These are phyloP conservation scores for Macaca nemestrina DNA, from an alignment of 2,113 vertebrate species.

Conservation along the genomic window DNA sequence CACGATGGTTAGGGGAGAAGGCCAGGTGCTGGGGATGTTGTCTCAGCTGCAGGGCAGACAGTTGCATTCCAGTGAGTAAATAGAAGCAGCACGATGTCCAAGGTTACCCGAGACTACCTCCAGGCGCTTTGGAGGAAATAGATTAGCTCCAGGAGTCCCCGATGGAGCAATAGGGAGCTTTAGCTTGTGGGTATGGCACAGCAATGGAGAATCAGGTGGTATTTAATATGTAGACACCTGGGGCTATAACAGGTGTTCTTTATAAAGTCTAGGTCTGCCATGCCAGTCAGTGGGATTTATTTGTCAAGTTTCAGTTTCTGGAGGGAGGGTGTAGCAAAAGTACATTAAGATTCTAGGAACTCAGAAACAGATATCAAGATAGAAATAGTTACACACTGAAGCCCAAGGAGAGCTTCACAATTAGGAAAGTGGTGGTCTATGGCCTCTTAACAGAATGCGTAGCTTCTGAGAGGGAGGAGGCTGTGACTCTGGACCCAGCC, in stretches of 20 bases:
- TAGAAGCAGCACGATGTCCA: background rate
- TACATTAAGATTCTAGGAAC: background rate
- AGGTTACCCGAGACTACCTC: background rate
- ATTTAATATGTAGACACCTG: background rate
- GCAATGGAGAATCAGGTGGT: background rate
- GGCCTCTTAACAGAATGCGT: background rate
- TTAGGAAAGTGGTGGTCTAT: rapidly evolving
- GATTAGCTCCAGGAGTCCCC: background rate
- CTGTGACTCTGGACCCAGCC: rapidly evolving
- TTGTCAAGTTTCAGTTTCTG: background rate
- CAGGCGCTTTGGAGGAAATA: background rate
- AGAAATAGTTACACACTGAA: background rate
- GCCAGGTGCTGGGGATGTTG: background rate
- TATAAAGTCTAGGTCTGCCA: background rate
- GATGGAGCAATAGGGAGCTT: background rate
- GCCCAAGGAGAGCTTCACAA: background rate
- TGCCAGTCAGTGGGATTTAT: background rate
- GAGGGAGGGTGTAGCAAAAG: background rate
- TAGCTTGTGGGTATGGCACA: background rate
- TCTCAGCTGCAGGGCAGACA: background rate
- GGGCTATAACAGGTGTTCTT: background rate
- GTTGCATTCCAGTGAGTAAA: background rate
- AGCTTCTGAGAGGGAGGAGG: background rate
- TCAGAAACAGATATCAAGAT: background rate
- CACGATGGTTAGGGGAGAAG: background rate